Evolutionary conservation across 2,888 invertebrate species (phyloP).

Genomic region (Polietes domitor): DNA sequence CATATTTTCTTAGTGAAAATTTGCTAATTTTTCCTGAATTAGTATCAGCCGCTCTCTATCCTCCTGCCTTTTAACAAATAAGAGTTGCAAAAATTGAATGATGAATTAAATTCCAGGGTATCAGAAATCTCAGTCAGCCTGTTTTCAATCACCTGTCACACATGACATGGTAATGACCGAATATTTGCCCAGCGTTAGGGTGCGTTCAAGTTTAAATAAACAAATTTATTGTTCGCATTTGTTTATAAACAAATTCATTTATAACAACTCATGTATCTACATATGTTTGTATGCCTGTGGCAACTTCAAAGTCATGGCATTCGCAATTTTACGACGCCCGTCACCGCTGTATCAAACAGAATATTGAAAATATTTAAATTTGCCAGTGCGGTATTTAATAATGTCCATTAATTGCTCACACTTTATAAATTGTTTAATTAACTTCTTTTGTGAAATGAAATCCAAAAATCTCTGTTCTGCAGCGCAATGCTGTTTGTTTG

Average conservation of each 20-base stretch:
- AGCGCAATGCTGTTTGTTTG: neutral
- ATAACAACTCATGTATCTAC: no score
- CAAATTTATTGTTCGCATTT: neutral
- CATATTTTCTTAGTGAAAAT: no score
- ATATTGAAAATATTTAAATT: neutral
- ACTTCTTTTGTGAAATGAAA: conserved; percentile 6
- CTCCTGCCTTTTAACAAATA: no score
- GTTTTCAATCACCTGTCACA: neutral
- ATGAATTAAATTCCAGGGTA: no score
- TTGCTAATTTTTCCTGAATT: no score
- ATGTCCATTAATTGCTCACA: conserved; percentile 36
- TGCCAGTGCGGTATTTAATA: neutral
- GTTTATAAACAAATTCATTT: neutral
- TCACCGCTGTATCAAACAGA: no score
- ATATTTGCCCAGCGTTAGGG: neutral
- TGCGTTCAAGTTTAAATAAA: neutral
- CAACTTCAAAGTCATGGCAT: conserved; percentile 21
- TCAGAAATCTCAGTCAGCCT: no score
- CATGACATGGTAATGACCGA: no score
- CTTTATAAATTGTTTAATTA: conserved; percentile 40
- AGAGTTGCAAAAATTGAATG: no score
- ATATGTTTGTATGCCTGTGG: neutral
- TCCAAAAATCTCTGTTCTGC: neutral
- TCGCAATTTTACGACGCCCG: neutral
- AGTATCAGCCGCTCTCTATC: no score